phyloP scores from a whole-genome alignment of 2,888 invertebrate species.

The Mycalesis mineus region DNA sequence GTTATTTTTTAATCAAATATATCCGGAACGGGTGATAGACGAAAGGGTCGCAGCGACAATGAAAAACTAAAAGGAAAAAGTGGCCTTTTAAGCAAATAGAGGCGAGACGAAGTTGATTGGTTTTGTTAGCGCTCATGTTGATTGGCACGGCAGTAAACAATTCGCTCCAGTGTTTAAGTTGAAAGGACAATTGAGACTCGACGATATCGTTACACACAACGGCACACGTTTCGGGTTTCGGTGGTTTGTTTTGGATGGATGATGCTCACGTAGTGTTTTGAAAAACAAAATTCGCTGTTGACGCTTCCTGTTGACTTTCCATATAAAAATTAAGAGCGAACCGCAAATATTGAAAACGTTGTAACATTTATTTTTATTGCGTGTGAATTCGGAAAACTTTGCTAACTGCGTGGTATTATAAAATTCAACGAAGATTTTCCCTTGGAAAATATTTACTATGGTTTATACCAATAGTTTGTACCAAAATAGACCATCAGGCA shows the following conservation, averaged over 20 bases:
- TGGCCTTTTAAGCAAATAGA: conserved; percentile 75
- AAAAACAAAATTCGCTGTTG: conserved; percentile 35
- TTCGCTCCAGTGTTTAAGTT: conserved; percentile 72
- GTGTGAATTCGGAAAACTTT: not conserved
- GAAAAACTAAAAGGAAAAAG: conserved; percentile 75
- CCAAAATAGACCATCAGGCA: too few species aligned
- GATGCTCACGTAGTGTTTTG: conserved; percentile 36
- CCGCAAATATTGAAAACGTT: conserved; percentile 5
- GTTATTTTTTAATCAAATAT: conserved; percentile 80
- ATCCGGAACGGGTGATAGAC: conserved; percentile 76
- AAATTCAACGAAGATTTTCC: not conserved
- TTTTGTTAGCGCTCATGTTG: conserved; percentile 77
- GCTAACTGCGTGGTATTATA: too few species aligned
- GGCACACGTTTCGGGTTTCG: conserved; percentile 41
- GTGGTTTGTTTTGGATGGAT: conserved; percentile 35
- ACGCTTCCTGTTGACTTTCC: conserved; percentile 21
- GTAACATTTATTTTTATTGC: conserved; percentile 9
- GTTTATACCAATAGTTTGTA: too few species aligned
- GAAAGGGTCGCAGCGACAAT: conserved; percentile 73
- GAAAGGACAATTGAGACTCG: conserved; percentile 69
- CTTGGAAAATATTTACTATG: not conserved
- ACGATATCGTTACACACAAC: conserved; percentile 43
- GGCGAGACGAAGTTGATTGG: conserved; percentile 79
- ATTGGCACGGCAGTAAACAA: conserved; percentile 76
- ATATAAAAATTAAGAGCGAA: conserved; percentile 20